A percentile compares a stretch with the other conserved stretches of the same genome.
These are phyloP conservation scores for Tyto alba DNA, from an alignment of 2,113 vertebrate genomes.

Conservation along the genomic window DNA sequence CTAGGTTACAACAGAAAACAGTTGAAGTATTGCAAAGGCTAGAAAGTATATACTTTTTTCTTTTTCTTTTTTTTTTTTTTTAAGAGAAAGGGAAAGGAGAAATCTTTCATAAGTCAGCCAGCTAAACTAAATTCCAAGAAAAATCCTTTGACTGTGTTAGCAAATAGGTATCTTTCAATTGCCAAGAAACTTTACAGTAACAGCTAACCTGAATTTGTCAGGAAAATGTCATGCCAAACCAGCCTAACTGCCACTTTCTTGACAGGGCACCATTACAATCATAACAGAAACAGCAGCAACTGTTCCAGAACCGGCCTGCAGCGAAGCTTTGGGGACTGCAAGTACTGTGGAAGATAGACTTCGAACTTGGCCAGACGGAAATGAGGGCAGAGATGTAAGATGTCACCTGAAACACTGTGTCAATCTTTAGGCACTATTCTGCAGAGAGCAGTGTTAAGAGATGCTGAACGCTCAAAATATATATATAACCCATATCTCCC, in stretches of 20 bases:
- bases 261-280: background rate
- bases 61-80: background rate
- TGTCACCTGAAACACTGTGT: background rate
- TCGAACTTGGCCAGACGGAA: accelerated
- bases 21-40: background rate
- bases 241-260: background rate
- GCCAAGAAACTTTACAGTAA: background rate
- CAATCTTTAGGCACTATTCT: background rate
- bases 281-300: background rate
- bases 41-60: background rate
- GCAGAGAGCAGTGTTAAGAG: background rate
- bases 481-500: background rate
- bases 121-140: background rate
- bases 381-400: no score
- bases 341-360: no score
- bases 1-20: background rate
- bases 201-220: background rate
- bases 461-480: background rate
- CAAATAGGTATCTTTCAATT: background rate
- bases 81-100: background rate
- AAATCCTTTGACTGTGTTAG: background rate
- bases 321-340: background rate
- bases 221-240: background rate
- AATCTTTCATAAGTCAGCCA: background rate
- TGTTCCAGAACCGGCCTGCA: accelerated